These are phyloP conservation scores for Gymnoscopelus microlampas DNA, from an alignment of 2,797 vertebrate genomes.

Conservation along the genomic window DNA sequence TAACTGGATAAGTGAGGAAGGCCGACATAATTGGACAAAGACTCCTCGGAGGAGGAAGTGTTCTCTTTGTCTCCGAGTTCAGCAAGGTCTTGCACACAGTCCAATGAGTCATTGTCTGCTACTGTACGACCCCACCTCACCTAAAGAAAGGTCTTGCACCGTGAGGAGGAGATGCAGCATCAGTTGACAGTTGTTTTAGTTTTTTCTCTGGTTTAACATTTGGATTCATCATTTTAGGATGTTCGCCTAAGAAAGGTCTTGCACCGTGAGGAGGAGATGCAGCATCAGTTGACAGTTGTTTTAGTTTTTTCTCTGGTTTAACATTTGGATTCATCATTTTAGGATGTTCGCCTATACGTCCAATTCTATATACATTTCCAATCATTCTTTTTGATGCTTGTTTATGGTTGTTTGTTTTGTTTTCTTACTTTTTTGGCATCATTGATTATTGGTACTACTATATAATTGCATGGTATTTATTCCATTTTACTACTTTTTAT, in stretches of 20 bases:
- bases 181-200: no score
- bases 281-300: no score
- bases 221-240: not conserved
- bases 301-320: not conserved
- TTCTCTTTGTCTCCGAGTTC: conserved; percentile 46
- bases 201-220: not conserved
- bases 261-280: no score
- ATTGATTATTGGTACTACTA: no score
- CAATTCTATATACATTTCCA: no score
- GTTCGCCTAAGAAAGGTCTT: no score
- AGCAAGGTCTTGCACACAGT: conserved; percentile 34
- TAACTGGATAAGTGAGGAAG: conserved; percentile 58
- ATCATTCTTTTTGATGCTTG: no score
- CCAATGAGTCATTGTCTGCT: conserved; percentile 20
- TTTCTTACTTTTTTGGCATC: no score
- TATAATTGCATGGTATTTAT: no score
- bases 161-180: no score
- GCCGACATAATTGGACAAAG: conserved; percentile 51
- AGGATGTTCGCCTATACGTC: not conserved
- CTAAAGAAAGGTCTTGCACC: not conserved
- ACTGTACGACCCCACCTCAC: conserved; percentile 12
- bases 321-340: conserved; percentile 1
- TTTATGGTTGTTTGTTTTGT: no score
- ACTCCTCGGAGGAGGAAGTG: conserved; percentile 25
- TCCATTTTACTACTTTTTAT: no score